A percentile compares a stretch with the other conserved stretches of the same genome.
Conservation (phyloP, 2,888 invertebrate genomes). For the Lochmaea capreae region DNA sequence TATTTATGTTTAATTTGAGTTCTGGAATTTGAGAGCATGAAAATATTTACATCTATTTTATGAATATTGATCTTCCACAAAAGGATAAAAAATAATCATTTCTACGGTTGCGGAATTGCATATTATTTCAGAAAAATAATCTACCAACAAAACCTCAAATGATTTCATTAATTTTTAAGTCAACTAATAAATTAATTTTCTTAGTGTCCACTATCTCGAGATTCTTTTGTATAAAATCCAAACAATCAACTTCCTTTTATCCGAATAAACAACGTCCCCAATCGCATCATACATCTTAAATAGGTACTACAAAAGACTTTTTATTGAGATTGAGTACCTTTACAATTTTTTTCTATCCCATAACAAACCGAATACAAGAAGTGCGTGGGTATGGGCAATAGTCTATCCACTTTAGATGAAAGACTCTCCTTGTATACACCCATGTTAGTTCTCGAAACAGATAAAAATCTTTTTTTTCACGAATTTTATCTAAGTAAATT, state of each 20-base stretch:
- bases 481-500: conserved; percentile 38
- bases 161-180: neutral
- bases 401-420: conserved; percentile 43
- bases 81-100: no score
- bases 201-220: neutral
- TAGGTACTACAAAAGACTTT: conserved; percentile 32
- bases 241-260: conserved; percentile 7
- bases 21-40: no score
- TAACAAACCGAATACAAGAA: conserved; percentile 22
- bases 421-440: conserved; percentile 38
- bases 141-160: no score
- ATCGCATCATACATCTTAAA: conserved; percentile 14
- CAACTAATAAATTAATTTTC: neutral
- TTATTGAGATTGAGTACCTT: conserved; percentile 35
- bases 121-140: no score
- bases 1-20: neutral
- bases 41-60: no score
- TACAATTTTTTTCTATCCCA: conserved; percentile 32
- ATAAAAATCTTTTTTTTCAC: conserved; percentile 39
- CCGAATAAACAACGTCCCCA: conserved; percentile 11
- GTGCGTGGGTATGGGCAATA: conserved; percentile 39
- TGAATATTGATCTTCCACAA: no score
- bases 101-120: no score
- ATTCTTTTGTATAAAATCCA: neutral
- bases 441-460: conserved; percentile 35